Evolutionary conservation across 2,888 invertebrate genomes (phyloP).

Genomic region (Arctia plantaginis): DNA sequence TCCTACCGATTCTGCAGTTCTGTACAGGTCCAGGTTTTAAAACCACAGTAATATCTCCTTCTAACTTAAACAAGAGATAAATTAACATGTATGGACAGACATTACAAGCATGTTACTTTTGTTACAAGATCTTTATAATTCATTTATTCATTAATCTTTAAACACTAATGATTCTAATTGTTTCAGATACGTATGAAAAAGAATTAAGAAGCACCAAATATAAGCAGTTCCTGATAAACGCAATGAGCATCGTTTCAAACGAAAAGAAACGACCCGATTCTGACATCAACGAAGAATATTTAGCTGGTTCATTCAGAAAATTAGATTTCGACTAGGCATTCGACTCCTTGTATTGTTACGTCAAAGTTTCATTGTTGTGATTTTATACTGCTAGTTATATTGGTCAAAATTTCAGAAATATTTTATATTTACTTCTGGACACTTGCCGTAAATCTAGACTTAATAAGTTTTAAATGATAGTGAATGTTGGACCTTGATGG

Average conservation of each 20-base stretch:
- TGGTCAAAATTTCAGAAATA: not conserved
- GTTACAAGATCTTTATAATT: too few species aligned
- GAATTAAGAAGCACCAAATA: constrained; percentile 66
- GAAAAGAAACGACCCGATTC: constrained; percentile 67
- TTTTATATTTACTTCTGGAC: not conserved
- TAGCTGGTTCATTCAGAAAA: constrained; percentile 76
- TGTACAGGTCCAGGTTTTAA: not conserved
- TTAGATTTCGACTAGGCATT: constrained; percentile 70
- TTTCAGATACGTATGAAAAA: constrained; percentile 70
- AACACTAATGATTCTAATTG: not conserved
- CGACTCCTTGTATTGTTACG: not conserved
- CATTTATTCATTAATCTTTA: too few species aligned
- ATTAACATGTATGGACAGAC: not conserved
- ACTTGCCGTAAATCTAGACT: not conserved
- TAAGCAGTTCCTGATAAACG: constrained; percentile 63
- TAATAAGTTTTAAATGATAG: not conserved
- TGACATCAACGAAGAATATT: constrained; percentile 66
- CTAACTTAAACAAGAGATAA: not conserved
- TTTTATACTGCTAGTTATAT: not conserved
- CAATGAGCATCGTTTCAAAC: constrained; percentile 69
- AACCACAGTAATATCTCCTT: not conserved
- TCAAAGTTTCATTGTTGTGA: not conserved
- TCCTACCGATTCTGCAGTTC: too few species aligned
- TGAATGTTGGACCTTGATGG: not conserved
- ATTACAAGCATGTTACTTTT: too few species aligned